Conservation (phyloP, 2,797 vertebrate genomes). For the Syndactyla subalaris region DNA sequence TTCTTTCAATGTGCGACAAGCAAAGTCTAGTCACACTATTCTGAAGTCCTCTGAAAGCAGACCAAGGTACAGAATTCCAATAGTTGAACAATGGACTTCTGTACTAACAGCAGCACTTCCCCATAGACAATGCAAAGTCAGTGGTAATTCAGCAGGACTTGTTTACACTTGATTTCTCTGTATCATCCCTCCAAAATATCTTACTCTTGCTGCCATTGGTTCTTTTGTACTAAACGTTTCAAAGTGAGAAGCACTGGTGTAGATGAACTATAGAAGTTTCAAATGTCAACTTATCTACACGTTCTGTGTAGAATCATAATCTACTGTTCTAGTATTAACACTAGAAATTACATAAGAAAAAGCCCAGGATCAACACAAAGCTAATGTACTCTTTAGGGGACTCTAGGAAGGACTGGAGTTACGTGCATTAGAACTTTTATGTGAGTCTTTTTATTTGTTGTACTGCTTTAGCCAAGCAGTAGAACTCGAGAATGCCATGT, state of each 20-base stretch:
- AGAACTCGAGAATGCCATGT: not conserved
- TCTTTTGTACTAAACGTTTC: not conserved
- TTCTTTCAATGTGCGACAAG: not conserved
- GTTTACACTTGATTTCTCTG: not conserved
- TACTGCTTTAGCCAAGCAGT: not conserved
- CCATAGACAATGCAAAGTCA: constrained; percentile 62
- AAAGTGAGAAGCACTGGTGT: not conserved
- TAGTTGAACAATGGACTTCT: constrained; percentile 70
- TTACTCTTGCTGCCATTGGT: not conserved
- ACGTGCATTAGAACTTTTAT: not conserved
- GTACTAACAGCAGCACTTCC: constrained; percentile 53
- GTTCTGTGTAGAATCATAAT: not conserved
- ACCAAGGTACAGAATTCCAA: constrained; percentile 48
- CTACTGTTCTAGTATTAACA: not conserved
- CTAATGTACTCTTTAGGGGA: constrained; percentile 4
- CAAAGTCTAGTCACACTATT: not conserved
- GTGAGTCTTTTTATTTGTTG: constrained; percentile 10
- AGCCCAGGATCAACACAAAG: not conserved
- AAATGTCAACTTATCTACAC: not conserved
- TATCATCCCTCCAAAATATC: not conserved
- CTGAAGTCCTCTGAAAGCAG: constrained; percentile 32
- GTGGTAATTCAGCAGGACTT: constrained; percentile 60
- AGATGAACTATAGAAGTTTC: not conserved
- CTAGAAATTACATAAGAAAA: not conserved
- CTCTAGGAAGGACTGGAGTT: not conserved